phyloP scores from a whole-genome alignment of 1,140 invertebrate genomes.

The Macrostomum lignano region DNA sequence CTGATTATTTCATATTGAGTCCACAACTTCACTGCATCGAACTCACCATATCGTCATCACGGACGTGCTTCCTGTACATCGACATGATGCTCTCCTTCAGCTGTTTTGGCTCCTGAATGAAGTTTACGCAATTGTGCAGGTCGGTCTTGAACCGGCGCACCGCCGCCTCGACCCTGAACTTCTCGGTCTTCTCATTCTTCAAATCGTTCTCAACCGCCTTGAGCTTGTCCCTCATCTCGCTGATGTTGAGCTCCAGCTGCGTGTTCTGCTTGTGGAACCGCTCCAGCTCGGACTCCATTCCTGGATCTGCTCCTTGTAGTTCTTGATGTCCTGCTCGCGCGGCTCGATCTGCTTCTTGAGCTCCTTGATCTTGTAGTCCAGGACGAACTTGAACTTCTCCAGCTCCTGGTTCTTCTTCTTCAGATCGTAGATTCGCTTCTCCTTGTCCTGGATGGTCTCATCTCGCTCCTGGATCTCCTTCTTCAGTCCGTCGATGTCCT shows the following conservation, averaged over 20 bases:
- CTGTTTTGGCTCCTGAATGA: conserved; percentile 43
- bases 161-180: conserved; percentile 36
- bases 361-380: conserved; percentile 59
- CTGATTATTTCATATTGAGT: too few relatives aligned
- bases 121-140: conserved; percentile 41
- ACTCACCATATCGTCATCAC: conserved; percentile 29
- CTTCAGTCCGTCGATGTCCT: conserved; percentile 28
- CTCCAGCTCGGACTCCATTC: conserved; percentile 42
- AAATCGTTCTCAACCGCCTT: conserved; percentile 38
- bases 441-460: conserved; percentile 48
- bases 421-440: conserved; percentile 49
- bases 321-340: conserved; percentile 41
- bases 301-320: conserved; percentile 45
- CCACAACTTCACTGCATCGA: too few relatives aligned
- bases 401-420: conserved; percentile 54
- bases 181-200: conserved; percentile 33
- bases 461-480: conserved; percentile 42
- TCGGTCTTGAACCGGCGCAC: conserved; percentile 46
- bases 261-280: conserved; percentile 37
- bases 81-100: conserved; percentile 47
- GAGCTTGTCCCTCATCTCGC: conserved; percentile 45
- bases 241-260: conserved; percentile 39
- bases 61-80: conserved; percentile 43
- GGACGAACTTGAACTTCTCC: conserved; percentile 60
- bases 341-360: conserved; percentile 54